Percentiles rank a stretch among this genome's conserved stretches.
phyloP scores from a whole-genome alignment of 2,113 vertebrate species.

The Pavo muticus region DNA sequence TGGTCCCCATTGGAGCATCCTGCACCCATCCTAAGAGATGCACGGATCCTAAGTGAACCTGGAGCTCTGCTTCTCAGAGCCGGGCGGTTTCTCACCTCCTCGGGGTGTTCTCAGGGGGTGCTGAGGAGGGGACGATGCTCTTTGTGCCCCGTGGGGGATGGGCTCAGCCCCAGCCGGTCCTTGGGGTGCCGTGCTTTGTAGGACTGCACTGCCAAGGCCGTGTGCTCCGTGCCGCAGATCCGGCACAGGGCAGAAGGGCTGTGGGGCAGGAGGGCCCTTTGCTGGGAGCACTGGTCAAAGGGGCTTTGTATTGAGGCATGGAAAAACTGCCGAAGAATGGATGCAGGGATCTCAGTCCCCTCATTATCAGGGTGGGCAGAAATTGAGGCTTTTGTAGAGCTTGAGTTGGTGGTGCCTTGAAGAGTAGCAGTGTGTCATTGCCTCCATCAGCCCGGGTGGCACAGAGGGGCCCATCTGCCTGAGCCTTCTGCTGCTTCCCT shows the following conservation, averaged over 20 bases:
- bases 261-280: neutral
- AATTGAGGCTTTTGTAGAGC: neutral
- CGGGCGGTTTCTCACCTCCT: neutral
- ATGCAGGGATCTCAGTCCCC: neutral
- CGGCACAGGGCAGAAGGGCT: neutral
- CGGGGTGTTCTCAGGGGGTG: accelerated
- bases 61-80: neutral
- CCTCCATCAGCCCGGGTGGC: accelerated
- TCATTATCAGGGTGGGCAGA: neutral
- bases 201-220: neutral
- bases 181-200: neutral
- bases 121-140: neutral
- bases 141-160: accelerated
- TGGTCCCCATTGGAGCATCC: neutral
- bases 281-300: neutral
- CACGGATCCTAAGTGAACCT: accelerated
- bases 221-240: accelerated
- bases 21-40: accelerated
- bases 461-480: neutral
- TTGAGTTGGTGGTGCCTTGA: neutral
- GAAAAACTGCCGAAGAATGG: neutral
- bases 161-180: neutral
- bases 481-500: neutral
- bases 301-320: neutral
- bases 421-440: neutral